Conservation (phyloP, 2,797 vertebrate species). For the Sylvilagus floridanus region DNA sequence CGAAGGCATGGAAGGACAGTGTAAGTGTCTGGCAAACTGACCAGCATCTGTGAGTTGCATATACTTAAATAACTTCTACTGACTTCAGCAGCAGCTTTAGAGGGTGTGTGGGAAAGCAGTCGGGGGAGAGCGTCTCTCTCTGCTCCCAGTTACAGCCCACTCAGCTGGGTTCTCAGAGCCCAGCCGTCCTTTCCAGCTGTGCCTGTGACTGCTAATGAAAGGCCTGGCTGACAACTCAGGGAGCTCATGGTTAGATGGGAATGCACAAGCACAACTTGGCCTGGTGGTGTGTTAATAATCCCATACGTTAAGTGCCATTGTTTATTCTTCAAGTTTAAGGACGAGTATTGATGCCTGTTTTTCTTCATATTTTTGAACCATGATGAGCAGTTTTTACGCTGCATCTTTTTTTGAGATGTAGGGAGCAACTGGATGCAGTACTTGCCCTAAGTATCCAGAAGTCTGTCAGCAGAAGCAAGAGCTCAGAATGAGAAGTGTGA, state of each 20-base stretch:
- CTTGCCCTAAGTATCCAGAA: not conserved
- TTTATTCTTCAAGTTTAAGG: constrained; percentile 4
- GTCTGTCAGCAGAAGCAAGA: not conserved
- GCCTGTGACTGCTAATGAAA: not conserved
- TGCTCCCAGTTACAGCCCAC: not conserved
- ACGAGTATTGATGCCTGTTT: not conserved
- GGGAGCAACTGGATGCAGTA: not conserved
- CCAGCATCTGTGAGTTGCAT: constrained; percentile 12
- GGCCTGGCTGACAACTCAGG: not conserved
- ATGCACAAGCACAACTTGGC: not conserved
- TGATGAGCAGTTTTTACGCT: not conserved
- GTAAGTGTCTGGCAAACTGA: not conserved
- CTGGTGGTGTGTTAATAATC: not conserved
- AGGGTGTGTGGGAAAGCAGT: not conserved
- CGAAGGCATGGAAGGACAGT: constrained; percentile 53
- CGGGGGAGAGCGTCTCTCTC: not conserved
- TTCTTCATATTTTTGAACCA: not conserved
- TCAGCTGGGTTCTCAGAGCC: not conserved
- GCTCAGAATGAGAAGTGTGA: not conserved
- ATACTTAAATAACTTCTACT: not conserved
- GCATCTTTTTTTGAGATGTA: not conserved
- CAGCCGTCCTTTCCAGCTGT: not conserved
- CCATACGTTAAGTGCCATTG: not conserved
- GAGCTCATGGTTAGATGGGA: not conserved
- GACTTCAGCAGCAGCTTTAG: not conserved